A percentile compares a stretch with the other conserved stretches of the same genome.
Conservation (phyloP, 2,888 invertebrate genomes). For the Rugalucina vietnamica region DNA sequence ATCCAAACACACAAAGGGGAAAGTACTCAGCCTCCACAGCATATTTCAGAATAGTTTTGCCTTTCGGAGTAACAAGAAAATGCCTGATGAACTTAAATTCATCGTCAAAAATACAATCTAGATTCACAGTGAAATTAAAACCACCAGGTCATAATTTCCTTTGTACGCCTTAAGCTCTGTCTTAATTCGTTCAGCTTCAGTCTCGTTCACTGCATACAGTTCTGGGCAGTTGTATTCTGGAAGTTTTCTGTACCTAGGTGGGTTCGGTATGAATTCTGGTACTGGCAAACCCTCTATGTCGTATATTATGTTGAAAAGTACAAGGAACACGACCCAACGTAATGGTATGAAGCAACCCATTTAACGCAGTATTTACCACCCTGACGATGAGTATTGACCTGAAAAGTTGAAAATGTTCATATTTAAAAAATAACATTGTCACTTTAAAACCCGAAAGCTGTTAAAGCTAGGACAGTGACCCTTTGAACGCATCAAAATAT, state of each 20-base stretch:
- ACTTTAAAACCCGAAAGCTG: no score
- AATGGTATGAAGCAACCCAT: no score
- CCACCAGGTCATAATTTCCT: not conserved
- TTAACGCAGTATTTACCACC: no score
- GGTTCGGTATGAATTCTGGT: not conserved
- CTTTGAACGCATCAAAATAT: no score
- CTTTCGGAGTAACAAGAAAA: not conserved
- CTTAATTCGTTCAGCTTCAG: not conserved
- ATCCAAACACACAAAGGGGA: not conserved
- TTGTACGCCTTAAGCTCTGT: not conserved
- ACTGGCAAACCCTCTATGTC: not conserved
- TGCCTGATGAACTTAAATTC: not conserved
- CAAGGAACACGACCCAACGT: no score
- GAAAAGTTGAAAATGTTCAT: no score
- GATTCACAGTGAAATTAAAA: not conserved
- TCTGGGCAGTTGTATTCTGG: not conserved
- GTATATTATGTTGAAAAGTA: no score
- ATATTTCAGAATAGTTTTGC: slow-evolving; percentile 3
- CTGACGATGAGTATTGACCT: no score
- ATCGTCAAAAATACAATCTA: not conserved
- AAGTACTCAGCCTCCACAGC: not conserved
- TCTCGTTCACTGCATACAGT: not conserved
- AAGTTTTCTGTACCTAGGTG: not conserved
- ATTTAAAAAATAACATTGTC: no score
- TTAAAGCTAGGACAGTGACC: no score